Base-by-base conservation (phyloP, 2,797 vertebrate species). In the Bucorvus abyssinicus region DNA sequence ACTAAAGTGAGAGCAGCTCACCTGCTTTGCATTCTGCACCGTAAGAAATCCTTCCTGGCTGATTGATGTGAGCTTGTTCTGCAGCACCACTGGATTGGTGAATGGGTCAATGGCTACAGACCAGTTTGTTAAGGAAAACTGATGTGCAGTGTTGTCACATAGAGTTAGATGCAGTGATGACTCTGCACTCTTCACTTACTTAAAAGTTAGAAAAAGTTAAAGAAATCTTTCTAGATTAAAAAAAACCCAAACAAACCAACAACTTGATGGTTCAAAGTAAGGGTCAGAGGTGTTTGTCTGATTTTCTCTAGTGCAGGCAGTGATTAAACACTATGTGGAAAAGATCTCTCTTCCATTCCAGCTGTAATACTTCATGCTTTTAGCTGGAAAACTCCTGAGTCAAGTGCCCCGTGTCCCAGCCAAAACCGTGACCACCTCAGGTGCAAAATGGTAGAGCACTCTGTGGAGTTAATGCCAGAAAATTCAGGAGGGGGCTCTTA, bases 181-280 rank as follows among this genome's bases (percentile, higher is more conserved):
- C 34, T 85, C 56, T 56, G n/a, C 57, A 38, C 9, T 74, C 24
- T 52, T 84, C 30, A n/a, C 9, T 71, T 42, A 29, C 0, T 64
- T 27, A 45, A 56, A 87, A 74, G 61, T 14, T 9, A 23, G 36
- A 29, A 79, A 19, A 78, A 29, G 1, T 52, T 71, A 11, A 12
- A 70, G 32, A 84, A 55, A 2, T 59, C 38, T 20, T 61, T 21
- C 29, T 68, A 30, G 17, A 49, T 64, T 90, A 45, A 47, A 79
- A 59, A 40, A 29, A 1, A 0, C 0, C 4, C 11, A 16, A 59
- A 60, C 57, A 22, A 47, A 10, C n/a, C 60, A 76, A 27, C 8
- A 81, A n/a, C 5, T 26, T 14, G 18, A 32, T 53, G 8, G 10
- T 59, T 93, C 47, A 78, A 71, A 87, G 9, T 5, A 73, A 63